phyloP scores from a whole-genome alignment of 2,888 invertebrate genomes.

The Platycnemis pennipes region DNA sequence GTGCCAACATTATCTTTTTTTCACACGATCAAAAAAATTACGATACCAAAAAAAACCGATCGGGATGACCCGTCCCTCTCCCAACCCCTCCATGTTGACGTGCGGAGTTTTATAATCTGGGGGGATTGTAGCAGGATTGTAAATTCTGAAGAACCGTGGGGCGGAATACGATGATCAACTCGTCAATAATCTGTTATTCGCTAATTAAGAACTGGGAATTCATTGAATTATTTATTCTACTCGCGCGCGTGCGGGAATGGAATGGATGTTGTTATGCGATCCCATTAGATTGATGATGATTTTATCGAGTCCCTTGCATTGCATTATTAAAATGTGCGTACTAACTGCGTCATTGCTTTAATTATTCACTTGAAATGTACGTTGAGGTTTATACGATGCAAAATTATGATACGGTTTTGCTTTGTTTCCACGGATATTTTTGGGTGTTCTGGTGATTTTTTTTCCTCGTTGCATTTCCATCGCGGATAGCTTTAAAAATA shows the following conservation, averaged over 20 bases:
- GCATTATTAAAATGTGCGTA: slow-evolving; percentile 15
- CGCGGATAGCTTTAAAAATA: not conserved
- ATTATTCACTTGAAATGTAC: slow-evolving; percentile 28
- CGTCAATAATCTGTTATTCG: slow-evolving; percentile 31
- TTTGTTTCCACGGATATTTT: slow-evolving; percentile 9
- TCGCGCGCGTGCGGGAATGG: not conserved
- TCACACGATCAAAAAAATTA: not conserved
- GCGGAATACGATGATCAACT: not conserved
- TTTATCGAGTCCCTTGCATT: slow-evolving; percentile 31
- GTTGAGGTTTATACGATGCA: slow-evolving; percentile 16
- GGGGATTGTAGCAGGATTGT: slow-evolving; percentile 7
- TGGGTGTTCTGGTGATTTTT: not conserved
- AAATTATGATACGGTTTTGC: slow-evolving; percentile 36
- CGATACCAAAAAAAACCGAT: not conserved
- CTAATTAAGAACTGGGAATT: slow-evolving; percentile 32
- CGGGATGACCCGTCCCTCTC: not conserved
- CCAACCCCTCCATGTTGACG: not conserved
- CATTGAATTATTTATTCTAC: slow-evolving; percentile 23
- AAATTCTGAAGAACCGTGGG: slow-evolving; percentile 7
- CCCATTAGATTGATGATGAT: slow-evolving; percentile 39
- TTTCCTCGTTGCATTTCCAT: not conserved
- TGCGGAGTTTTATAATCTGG: not conserved
- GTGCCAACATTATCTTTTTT: not conserved
- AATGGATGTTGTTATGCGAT: slow-evolving; percentile 28
- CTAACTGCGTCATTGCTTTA: slow-evolving; percentile 36